These are phyloP conservation scores for Spheniscus humboldti DNA, from an alignment of 2,797 vertebrate genomes.

Conservation along the genomic window DNA sequence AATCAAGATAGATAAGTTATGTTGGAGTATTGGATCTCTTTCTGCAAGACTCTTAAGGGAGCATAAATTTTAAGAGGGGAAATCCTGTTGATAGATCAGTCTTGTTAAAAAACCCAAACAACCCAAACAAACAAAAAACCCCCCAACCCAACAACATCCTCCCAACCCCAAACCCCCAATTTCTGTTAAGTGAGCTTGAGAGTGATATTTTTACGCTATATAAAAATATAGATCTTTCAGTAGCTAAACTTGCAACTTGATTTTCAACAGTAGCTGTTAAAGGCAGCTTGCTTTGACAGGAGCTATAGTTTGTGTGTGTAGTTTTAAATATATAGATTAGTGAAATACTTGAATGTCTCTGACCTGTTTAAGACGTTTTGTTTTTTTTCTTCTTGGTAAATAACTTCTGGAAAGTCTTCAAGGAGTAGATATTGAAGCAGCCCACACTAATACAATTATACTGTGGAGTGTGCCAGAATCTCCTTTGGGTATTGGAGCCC, in stretches of 20 bases:
- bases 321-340: background rate
- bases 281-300: background rate
- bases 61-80: background rate
- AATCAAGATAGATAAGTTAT: background rate
- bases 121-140: background rate
- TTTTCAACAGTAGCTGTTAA: background rate
- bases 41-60: background rate
- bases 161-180: accelerated
- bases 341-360: background rate
- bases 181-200: background rate
- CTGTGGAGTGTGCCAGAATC: background rate
- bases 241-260: background rate
- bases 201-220: background rate
- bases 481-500: background rate
- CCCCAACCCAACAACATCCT: background rate
- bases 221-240: background rate
- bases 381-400: background rate
- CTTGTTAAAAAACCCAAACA: background rate
- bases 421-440: background rate
- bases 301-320: background rate
- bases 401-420: background rate
- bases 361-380: background rate
- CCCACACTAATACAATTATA: background rate
- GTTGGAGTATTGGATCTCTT: background rate
- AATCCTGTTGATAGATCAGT: background rate